Evolutionary conservation across 2,888 invertebrate genomes (phyloP), one percentile per base, ranked within the genome.

Genomic region (Eucera pruinosa): DNA sequence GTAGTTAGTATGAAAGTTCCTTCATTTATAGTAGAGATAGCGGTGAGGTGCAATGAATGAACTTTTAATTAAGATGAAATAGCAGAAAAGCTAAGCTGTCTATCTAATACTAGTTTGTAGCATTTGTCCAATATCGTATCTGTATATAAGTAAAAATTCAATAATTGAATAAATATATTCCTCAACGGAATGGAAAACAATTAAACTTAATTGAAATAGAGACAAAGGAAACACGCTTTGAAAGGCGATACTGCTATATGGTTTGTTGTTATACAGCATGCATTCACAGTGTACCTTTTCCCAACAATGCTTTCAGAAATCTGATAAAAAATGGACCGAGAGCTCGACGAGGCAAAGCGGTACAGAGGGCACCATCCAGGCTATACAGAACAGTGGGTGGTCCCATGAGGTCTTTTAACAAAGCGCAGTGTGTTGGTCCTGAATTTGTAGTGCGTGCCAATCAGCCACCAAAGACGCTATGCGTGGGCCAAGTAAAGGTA

Each of bases 361-460:
- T 96, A 11, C 95, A 96, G 88, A 93, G 96, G 87, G 95, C 95
- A 27, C 96, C 96, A 18, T 96, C 96, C 0, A 94, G 96, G 76
- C 93, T 96, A 39, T 96, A 96, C 85, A 94, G 95, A 88, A 94
- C 95, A 45, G 94, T 94, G 65, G 93, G 93, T 90, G 92, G 92
- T 39, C 90, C 88, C 25, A 88, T 87, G 58, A 92, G 93, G 85
- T 94, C 93, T 62, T 89, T 90, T 27, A 91, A 91, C 75, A 90
- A 90, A 77, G 93, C 93, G 7, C 91, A 90, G 27, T 95, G 94
- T 86, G 91, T 94, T 58, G 96, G 96, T 4, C 96, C 96, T 0
- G 96, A 96, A 91, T 96, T 96, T 88, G 95, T 96, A 47, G 95
- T 96, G 0, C 93, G 96, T 82, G 95, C 96, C 58, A 93, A 95